These are phyloP conservation scores for Cephalopachus bancanus DNA, from an alignment of 2,797 vertebrate species.

Conservation along the genomic window DNA sequence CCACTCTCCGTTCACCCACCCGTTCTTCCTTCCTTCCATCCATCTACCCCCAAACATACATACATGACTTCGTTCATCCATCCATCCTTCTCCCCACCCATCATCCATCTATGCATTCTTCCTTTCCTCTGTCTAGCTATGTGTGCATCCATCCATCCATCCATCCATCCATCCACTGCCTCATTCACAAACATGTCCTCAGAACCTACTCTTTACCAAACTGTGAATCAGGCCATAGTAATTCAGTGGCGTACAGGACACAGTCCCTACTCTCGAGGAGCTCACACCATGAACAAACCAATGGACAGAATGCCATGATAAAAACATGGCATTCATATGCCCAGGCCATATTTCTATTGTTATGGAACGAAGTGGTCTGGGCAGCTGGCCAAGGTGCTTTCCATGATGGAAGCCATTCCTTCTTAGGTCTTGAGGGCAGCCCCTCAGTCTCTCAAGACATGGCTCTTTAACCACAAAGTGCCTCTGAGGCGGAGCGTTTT, in stretches of 20 bases:
- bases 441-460: neutral
- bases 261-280: neutral
- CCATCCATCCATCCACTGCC: no score
- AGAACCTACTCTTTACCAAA: neutral
- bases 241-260: neutral
- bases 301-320: accelerated
- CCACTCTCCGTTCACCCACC: no score
- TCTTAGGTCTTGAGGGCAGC: neutral
- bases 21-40: accelerated
- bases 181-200: neutral
- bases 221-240: neutral
- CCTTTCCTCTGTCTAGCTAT: accelerated
- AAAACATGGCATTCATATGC: neutral
- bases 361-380: neutral
- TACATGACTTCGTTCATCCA: neutral
- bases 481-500: neutral
- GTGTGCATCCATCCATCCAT: accelerated
- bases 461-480: neutral
- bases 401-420: neutral
- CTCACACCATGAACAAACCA: neutral
- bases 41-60: neutral
- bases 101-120: no score
- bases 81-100: accelerated
- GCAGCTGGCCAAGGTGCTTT: neutral
- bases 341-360: neutral